Evolutionary conservation across 2,888 invertebrate genomes (phyloP), one percentile per base, ranked within the genome.

Genomic region (Drosophila infuscata): DNA sequence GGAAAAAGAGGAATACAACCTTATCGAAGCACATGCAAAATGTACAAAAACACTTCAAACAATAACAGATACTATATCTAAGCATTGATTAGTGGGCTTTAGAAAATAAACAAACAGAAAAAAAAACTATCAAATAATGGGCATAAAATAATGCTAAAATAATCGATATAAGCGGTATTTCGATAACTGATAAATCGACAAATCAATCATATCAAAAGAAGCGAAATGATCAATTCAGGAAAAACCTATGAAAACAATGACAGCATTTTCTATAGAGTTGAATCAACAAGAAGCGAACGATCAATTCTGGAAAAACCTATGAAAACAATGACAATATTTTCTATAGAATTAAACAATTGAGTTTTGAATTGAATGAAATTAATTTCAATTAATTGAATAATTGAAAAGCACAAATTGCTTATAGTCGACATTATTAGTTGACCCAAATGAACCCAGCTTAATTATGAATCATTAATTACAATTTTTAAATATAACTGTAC

Each of bases 11-110:
- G 3, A 15, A 9, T 8, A 20, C 35, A 35, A 48, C 29, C 43
- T 61, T 75, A 76, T 75, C 77, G 20, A 59, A 33, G 3, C 32
- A 17, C 49, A 41, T n/a, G 30, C 35, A n/a, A 15, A 51, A 35
- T 17, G 25, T 29, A 30, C 8, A 33, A 70, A 48, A 74, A 57
- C 63, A 58, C 63, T 63, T n/a, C 25, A 67, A 46, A 8, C 35
- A 36, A 32, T 32, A 36, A 46, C 33, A 63, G 33, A 49, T 58
- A 52, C 61, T 25, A 54, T 38, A 59, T 43, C 53, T 29, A 7
- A 15, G n/a, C 20, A 67, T 33, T 41, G 57, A 57, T 49, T 48
- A 36, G 8, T 43, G 35, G 17, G 17, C 1, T 67, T 67, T 51
- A 15, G 60, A 38, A n/a, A 60, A 35, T 53, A 60, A 48, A 30